Conservation (phyloP, 2,888 invertebrate species). For the Melieria picta region DNA sequence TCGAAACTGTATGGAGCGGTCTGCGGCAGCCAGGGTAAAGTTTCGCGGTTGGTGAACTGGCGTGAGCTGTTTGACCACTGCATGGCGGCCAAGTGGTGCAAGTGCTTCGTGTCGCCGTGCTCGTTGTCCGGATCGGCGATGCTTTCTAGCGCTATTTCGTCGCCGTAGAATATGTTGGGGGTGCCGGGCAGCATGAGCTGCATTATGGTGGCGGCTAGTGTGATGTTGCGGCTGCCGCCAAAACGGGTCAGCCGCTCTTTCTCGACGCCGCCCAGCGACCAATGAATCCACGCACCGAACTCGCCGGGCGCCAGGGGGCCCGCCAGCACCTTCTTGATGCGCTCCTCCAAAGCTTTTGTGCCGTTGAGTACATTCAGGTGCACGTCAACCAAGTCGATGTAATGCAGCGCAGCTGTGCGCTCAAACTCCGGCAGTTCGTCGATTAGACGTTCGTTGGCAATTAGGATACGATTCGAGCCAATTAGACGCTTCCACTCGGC, state of each 20-base stretch:
- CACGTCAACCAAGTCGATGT: slow-evolving; percentile 79
- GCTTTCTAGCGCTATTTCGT: slow-evolving; percentile 82
- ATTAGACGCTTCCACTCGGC: slow-evolving; percentile 76
- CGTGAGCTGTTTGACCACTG: slow-evolving; percentile 68
- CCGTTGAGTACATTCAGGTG: slow-evolving; percentile 72
- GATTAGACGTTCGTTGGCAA: slow-evolving; percentile 72
- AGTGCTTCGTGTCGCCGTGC: slow-evolving; percentile 70
- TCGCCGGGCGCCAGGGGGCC: slow-evolving; percentile 71
- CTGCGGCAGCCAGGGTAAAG: slow-evolving; percentile 75
- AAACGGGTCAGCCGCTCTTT: slow-evolving; percentile 69
- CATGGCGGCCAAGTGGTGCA: slow-evolving; percentile 79
- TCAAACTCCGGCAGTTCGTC: slow-evolving; percentile 66
- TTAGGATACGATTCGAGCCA: slow-evolving; percentile 73
- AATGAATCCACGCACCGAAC: slow-evolving; percentile 80
- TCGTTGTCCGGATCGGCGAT: slow-evolving; percentile 69
- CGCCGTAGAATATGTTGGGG: slow-evolving; percentile 89
- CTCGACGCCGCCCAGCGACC: slow-evolving; percentile 77
- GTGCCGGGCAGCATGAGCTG: slow-evolving; percentile 87
- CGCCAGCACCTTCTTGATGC: slow-evolving; percentile 70
- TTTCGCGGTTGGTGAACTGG: slow-evolving; percentile 68
- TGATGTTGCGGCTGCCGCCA: slow-evolving; percentile 70
- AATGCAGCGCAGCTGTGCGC: slow-evolving; percentile 72
- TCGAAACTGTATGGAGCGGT: slow-evolving; percentile 68
- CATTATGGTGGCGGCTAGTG: slow-evolving; percentile 76
- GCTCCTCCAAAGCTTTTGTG: slow-evolving; percentile 70